Percentiles rank a stretch among this genome's conserved stretches.
Evolutionary conservation across 2,113 vertebrate species (phyloP).

Genomic region (Syngnathus typhle): DNA sequence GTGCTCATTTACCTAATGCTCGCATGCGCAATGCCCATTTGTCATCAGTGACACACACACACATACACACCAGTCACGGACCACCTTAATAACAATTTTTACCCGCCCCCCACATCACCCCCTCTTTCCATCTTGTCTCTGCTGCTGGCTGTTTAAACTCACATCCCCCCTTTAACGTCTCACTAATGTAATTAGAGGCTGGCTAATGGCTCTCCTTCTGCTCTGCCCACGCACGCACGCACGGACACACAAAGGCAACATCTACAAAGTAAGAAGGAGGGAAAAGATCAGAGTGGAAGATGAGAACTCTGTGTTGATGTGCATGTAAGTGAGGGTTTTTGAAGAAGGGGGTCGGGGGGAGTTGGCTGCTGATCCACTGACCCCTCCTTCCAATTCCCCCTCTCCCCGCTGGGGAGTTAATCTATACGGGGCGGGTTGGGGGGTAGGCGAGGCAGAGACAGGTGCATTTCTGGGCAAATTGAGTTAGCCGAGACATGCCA

Average conservation of each 20-base stretch:
- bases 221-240: constrained; percentile 75
- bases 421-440: constrained; percentile 98
- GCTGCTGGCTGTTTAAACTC: constrained; percentile 67
- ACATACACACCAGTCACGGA: constrained; percentile 61
- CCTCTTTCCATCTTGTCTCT: constrained; percentile 52
- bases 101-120: constrained; percentile 15
- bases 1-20: constrained; percentile 72
- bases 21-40: constrained; percentile 68
- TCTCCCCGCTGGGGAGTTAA: constrained; percentile 67
- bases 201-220: constrained; percentile 83
- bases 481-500: constrained; percentile 99
- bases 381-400: not conserved
- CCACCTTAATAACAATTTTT: constrained; percentile 76
- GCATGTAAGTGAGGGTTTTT: constrained; percentile 55
- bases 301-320: constrained; percentile 55
- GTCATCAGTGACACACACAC: constrained; percentile 56
- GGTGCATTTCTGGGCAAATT: constrained; percentile 99
- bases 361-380: constrained; percentile 21
- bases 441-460: constrained; percentile 98
- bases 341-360: not conserved
- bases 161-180: constrained; percentile 78
- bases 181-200: constrained; percentile 77
- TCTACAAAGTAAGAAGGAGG: constrained; percentile 69
- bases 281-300: constrained; percentile 51
- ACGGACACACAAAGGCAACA: constrained; percentile 75